Evolutionary conservation across 2,888 invertebrate species (phyloP).

Genomic region (Polydesmus complanatus): DNA sequence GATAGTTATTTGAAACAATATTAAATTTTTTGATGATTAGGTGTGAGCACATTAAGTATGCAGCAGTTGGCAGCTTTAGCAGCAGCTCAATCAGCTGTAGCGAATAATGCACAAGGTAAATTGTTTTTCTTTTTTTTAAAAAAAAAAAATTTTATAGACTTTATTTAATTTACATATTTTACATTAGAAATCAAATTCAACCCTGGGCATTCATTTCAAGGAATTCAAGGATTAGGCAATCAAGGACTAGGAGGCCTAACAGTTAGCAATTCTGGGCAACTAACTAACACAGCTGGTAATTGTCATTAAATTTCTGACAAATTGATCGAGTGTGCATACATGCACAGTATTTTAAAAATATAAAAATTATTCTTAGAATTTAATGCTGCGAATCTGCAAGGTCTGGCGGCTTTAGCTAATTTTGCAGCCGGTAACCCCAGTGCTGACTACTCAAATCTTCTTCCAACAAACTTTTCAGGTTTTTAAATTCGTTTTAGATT

Average conservation of each 20-base stretch:
- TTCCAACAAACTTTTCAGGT: constrained; percentile 12
- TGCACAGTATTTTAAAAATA: too few species aligned
- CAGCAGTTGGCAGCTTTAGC: constrained; percentile 33
- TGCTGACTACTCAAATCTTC: constrained; percentile 18
- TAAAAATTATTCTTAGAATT: too few species aligned
- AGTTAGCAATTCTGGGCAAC: constrained; percentile 17
- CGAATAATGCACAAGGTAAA: constrained; percentile 24
- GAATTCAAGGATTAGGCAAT: constrained; percentile 26
- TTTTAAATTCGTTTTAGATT: background rate
- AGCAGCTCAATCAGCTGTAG: constrained; percentile 25
- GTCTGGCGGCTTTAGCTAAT: constrained; percentile 49
- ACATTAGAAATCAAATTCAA: background rate
- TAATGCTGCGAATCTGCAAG: constrained; percentile 41
- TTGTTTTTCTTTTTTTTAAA: background rate
- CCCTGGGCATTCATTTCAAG: constrained; percentile 26
- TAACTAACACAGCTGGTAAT: constrained; percentile 16
- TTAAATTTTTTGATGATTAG: constrained; percentile 19
- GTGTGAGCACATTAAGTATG: constrained; percentile 32
- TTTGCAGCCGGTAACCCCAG: constrained; percentile 34
- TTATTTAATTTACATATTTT: background rate
- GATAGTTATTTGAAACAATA: background rate
- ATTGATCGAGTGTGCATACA: too few species aligned
- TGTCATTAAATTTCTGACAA: too few species aligned
- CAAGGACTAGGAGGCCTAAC: constrained; percentile 27
- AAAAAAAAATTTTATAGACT: background rate